Percentiles rank a stretch among this genome's conserved stretches.
Evolutionary conservation across 2,888 invertebrate genomes (phyloP).

Genomic region (Rhagonycha fulva): DNA sequence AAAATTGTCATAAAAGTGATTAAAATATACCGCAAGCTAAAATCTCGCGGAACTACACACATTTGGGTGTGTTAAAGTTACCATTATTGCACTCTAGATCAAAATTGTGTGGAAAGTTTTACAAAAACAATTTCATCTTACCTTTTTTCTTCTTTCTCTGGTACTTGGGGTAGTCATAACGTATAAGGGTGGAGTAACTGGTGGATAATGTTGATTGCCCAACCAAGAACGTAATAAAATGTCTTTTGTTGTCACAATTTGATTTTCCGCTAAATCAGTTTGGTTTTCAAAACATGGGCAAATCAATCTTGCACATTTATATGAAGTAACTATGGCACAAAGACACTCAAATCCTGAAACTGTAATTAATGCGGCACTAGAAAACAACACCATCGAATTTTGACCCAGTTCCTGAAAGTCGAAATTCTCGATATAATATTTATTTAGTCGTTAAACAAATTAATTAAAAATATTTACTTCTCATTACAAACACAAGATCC

Average conservation of each 20-base stretch:
- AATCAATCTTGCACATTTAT: slow-evolving; percentile 59
- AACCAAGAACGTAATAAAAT: slow-evolving; percentile 63
- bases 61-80: too few relatives aligned
- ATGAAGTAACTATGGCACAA: slow-evolving; percentile 59
- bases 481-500: not conserved
- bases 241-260: slow-evolving; percentile 57
- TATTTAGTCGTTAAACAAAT: not conserved
- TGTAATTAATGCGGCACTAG: slow-evolving; percentile 66
- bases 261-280: slow-evolving; percentile 37
- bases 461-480: not conserved
- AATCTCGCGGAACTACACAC: too few relatives aligned
- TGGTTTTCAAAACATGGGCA: slow-evolving; percentile 62
- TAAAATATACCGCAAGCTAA: too few relatives aligned
- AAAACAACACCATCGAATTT: slow-evolving; percentile 58
- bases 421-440: not conserved
- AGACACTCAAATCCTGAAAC: slow-evolving; percentile 63
- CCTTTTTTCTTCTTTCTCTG: slow-evolving; percentile 36
- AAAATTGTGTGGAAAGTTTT: too few relatives aligned
- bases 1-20: too few relatives aligned
- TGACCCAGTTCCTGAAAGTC: not conserved
- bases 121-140: slow-evolving; percentile 18
- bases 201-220: slow-evolving; percentile 53
- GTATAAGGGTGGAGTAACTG: slow-evolving; percentile 41
- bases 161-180: slow-evolving; percentile 44
- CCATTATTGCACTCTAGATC: too few relatives aligned